These are phyloP conservation scores for Pristionchus entomophagus DNA, from an alignment of 2,888 invertebrate genomes.

Conservation along the genomic window DNA sequence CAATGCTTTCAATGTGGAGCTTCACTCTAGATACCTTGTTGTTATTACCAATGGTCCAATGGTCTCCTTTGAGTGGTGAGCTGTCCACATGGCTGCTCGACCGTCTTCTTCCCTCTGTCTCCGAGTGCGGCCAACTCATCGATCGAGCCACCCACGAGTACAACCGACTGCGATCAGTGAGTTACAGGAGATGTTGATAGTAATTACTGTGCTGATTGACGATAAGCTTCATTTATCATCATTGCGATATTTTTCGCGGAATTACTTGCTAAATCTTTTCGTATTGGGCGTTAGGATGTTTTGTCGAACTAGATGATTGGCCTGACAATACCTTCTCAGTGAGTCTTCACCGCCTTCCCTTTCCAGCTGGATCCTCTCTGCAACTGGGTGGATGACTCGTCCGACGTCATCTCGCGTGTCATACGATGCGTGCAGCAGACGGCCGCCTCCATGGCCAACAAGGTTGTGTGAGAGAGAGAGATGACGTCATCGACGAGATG, in stretches of 20 bases:
- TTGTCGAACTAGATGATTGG: background rate
- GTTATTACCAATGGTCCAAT: no score
- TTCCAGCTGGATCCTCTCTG: conserved; percentile 58
- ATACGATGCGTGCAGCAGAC: conserved; percentile 58
- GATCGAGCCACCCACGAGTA: conserved; percentile 61
- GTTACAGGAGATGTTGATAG: no score
- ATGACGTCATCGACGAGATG: background rate
- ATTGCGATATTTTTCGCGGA: no score
- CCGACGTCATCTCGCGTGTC: conserved; percentile 58
- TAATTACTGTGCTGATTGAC: no score
- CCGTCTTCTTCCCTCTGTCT: conserved; percentile 61
- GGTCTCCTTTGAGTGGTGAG: conserved; percentile 52
- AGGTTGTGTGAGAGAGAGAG: background rate
- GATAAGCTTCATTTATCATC: no score
- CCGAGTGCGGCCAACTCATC: conserved; percentile 62
- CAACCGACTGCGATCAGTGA: conserved; percentile 55
- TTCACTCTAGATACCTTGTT: no score
- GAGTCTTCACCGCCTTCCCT: no score
- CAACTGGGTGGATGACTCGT: conserved; percentile 59
- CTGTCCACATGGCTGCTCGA: conserved; percentile 64
- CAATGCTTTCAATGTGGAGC: no score
- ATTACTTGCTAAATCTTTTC: no score
- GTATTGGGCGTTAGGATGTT: no score
- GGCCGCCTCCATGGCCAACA: conserved; percentile 55
- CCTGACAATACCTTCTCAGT: background rate